Base-by-base conservation (phyloP, 1,140 invertebrate genomes). In the Lasioglossum albipes region DNA sequence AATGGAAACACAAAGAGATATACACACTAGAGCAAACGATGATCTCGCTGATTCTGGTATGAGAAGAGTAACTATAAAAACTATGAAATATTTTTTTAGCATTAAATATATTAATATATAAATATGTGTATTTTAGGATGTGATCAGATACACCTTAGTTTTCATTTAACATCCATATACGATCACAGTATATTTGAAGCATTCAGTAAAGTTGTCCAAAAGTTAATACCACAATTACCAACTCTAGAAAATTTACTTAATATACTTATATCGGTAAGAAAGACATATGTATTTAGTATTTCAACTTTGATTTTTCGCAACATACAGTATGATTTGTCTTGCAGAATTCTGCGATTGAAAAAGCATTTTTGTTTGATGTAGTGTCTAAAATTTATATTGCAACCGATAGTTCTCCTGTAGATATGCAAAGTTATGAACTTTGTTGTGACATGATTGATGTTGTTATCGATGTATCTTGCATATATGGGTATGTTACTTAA, bases 371-470 rank as follows among this genome's bases (percentile, higher is more conserved):
- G 9, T 99, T 99, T 94, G 99, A 99, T 94, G 98, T 99, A 22
- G 97, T 99, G 36, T 99, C 98, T 59, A 99, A 99, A 94, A 99
- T 99, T 82, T 99, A 99, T 92, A 99, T 99, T 87, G 99, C 99
- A 31, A 99, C 99, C 3, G 99, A 99, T 93, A 98, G 97, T 82
- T 98, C 98, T 27, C 99, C 98, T 18, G 99, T 99, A n/a, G 99
- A 99, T 92, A 99, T 99, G 99, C 98, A 99, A 94, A 98, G 97
- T 90, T 99, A 99, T 91, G 99, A 99, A 93, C 94, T 99, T 4
- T 99, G 99, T 94, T 99, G 99, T 95, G 99, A 99, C 94, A 99
- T 99, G 99, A 99, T 99, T 86, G 99, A 99, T 95, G 98, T 99
- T 77, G 98, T 99, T 79, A 99, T 99, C 84, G 99, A 99, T 94